phyloP scores from a whole-genome alignment of 1,140 invertebrate species.

The Aphaenogaster rudis region DNA sequence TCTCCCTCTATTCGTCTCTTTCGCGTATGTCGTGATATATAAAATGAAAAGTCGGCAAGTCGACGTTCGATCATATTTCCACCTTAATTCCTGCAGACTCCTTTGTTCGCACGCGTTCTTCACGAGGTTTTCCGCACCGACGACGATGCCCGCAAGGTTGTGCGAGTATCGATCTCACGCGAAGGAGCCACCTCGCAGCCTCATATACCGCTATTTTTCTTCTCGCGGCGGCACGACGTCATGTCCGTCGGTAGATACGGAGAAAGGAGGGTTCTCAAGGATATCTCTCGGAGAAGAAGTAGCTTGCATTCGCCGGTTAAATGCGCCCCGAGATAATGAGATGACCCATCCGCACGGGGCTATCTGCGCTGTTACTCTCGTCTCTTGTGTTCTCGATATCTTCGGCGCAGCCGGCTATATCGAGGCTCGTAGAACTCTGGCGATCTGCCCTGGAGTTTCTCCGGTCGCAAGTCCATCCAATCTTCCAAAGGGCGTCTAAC shows the following conservation, averaged over 20 bases:
- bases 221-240: neutral
- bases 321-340: slow-evolving; percentile 70
- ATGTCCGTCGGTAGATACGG: slow-evolving; percentile 24
- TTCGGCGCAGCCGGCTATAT: slow-evolving; percentile 3
- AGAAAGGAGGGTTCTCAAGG: slow-evolving; percentile 14
- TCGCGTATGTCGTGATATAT: neutral
- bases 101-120: slow-evolving; percentile 14
- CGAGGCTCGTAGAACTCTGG: slow-evolving; percentile 5
- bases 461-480: neutral
- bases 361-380: slow-evolving; percentile 61
- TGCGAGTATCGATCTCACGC: slow-evolving; percentile 46
- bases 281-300: slow-evolving; percentile 18
- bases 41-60: neutral
- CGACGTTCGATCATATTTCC: slow-evolving; percentile 9
- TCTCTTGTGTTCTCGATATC: slow-evolving; percentile 31
- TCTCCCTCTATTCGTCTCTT: slow-evolving; percentile 36
- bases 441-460: neutral
- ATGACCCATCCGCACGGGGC: slow-evolving; percentile 69
- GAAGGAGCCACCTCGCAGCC: neutral
- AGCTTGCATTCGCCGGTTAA: slow-evolving; percentile 29
- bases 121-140: neutral
- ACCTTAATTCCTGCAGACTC: neutral
- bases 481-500: neutral
- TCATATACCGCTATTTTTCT: slow-evolving; percentile 2
- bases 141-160: slow-evolving; percentile 12